Percentiles rank a stretch among this genome's conserved stretches.
phyloP scores from a whole-genome alignment of 2,888 invertebrate species.

The Xanthia icteritia region DNA sequence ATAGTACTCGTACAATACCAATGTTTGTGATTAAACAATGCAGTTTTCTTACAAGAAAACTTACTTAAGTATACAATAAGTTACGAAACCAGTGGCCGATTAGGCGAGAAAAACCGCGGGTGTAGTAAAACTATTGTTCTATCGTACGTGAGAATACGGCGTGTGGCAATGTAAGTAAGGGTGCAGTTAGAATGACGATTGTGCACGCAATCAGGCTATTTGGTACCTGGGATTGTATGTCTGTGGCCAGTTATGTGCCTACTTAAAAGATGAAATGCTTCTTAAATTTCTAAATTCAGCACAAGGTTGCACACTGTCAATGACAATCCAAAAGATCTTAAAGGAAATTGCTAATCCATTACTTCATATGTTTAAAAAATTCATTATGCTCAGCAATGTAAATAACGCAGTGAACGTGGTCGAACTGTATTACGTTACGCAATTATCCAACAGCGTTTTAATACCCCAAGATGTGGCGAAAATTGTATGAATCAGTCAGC shows the following conservation, averaged over 20 bases:
- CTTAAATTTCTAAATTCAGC: neutral
- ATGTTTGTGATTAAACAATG: constrained; percentile 74
- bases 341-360: neutral
- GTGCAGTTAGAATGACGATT: constrained; percentile 20
- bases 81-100: constrained; percentile 86
- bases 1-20: constrained; percentile 55
- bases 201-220: neutral
- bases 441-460: neutral
- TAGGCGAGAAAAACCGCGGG: constrained; percentile 82
- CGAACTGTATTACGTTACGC: neutral
- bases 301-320: too few species aligned
- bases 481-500: neutral
- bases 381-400: neutral
- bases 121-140: constrained; percentile 76
- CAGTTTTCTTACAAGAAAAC: constrained; percentile 68
- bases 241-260: neutral
- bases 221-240: neutral
- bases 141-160: constrained; percentile 78
- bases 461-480: neutral
- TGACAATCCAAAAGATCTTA: neutral
- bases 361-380: neutral
- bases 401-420: neutral
- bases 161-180: constrained; percentile 58
- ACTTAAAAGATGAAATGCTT: neutral
- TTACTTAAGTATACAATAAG: constrained; percentile 76